Percentiles rank a stretch among this genome's conserved stretches.
Conservation (phyloP, 2,797 vertebrate species). For the Oceanodroma leucorhoa region DNA sequence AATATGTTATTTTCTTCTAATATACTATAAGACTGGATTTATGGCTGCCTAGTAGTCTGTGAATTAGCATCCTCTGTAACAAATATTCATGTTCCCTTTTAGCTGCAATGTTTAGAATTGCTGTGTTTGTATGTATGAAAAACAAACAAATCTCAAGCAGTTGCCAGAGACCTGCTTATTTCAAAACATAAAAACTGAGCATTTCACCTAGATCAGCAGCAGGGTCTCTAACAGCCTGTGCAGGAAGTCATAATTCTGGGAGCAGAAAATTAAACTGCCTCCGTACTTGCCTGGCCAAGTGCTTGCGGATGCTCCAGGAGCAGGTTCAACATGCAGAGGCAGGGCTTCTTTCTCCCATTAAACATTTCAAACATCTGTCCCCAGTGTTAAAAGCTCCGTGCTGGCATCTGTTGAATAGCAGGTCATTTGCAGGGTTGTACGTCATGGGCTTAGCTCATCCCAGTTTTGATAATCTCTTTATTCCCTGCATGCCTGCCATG, state of each 20-base stretch:
- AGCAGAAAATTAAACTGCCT: neutral
- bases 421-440: neutral
- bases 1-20: neutral
- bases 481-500: neutral
- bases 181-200: neutral
- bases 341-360: neutral
- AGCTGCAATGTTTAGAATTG: neutral
- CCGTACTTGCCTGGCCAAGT: neutral
- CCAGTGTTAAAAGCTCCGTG: neutral
- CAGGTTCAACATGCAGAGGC: neutral
- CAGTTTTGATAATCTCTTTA: conserved; percentile 17
- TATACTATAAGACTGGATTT: neutral
- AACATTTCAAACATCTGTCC: conserved; percentile 3
- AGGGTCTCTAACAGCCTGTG: neutral
- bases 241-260: neutral
- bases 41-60: neutral
- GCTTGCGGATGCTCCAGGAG: neutral
- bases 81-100: neutral
- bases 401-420: conserved; percentile 23
- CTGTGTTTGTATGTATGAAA: neutral
- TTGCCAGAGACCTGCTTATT: neutral
- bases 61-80: neutral
- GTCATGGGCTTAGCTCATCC: neutral
- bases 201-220: neutral
- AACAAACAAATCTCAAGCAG: neutral